These are phyloP conservation scores for Eidolon helvum DNA, from an alignment of 2,113 vertebrate species.

Conservation along the genomic window DNA sequence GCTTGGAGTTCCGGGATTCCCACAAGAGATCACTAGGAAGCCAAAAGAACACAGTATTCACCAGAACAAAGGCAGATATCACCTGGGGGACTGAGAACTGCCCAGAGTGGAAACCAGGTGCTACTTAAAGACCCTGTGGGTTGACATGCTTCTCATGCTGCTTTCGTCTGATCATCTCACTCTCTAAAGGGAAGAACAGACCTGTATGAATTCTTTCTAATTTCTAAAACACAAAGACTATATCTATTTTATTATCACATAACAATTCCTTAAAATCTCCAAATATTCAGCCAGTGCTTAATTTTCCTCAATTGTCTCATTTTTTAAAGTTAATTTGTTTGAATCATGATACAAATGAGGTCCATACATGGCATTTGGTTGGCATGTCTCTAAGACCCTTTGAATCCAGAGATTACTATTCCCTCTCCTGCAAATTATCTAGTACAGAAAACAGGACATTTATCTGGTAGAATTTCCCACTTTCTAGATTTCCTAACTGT, in stretches of 20 bases:
- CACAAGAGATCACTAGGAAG: conserved; percentile 93
- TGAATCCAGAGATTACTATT: background rate
- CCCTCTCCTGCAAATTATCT: background rate
- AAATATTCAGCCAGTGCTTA: background rate
- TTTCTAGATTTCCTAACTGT: background rate
- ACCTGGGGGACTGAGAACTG: background rate
- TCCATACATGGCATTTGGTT: background rate
- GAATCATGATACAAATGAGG: background rate
- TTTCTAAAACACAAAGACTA: background rate
- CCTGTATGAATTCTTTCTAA: background rate
- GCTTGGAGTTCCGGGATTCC: conserved; percentile 95
- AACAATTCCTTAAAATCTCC: background rate
- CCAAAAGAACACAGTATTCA: background rate
- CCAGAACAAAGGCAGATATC: background rate
- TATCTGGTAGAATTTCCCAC: background rate
- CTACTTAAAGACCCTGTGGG: background rate
- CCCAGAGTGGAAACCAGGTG: background rate
- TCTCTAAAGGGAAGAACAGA: background rate
- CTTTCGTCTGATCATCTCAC: background rate
- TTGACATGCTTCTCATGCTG: too few relatives aligned
- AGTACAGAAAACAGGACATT: background rate
- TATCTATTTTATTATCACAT: background rate
- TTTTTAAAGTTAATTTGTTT: background rate
- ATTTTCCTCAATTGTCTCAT: background rate
- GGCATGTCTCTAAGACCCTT: background rate